A percentile compares a stretch with the other conserved stretches of the same genome.
Conservation (phyloP, 1,140 invertebrate species). For the Lordiphosa clarofinis region DNA sequence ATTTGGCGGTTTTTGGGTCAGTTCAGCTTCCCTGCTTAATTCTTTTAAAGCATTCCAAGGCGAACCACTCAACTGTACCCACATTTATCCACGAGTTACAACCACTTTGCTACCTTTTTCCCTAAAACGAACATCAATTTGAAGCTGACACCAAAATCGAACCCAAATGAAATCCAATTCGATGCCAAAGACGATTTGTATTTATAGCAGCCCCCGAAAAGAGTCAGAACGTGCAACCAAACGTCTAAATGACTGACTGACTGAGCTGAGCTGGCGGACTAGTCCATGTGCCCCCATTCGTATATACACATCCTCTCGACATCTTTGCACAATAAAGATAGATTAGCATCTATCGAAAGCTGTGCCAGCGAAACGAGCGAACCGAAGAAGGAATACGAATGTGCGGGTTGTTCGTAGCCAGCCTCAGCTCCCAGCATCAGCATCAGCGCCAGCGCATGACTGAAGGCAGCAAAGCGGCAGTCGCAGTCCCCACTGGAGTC, state of each 20-base stretch:
- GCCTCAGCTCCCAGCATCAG: constrained; percentile 23
- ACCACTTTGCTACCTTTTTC: constrained; percentile 10
- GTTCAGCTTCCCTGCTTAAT: too few relatives aligned
- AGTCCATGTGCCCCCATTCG: constrained; percentile 37
- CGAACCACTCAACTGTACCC: too few relatives aligned
- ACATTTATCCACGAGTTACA: constrained; percentile 3
- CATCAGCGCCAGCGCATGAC: constrained; percentile 46
- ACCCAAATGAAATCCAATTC: constrained; percentile 53
- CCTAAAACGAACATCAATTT: constrained; percentile 34
- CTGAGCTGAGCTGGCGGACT: constrained; percentile 3
- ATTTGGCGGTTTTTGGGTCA: too few relatives aligned
- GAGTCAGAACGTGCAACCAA: constrained; percentile 24
- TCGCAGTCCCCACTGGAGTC: constrained; percentile 35
- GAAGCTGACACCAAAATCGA: constrained; percentile 45
- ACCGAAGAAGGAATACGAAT: constrained; percentile 29
- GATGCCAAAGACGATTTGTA: constrained; percentile 53
- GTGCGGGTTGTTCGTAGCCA: constrained; percentile 23
- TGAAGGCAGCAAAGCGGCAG: constrained; percentile 29
- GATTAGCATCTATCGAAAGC: constrained; percentile 70
- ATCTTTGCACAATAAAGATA: constrained; percentile 73
- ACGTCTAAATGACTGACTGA: constrained; percentile 9
- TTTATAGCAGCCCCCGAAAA: constrained; percentile 51
- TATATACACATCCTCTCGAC: constrained; percentile 59
- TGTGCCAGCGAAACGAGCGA: constrained; percentile 50
- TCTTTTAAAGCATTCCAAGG: too few relatives aligned